Evolutionary conservation across 2,888 invertebrate genomes (phyloP), one percentile per base, ranked within the genome.

Genomic region (Trissonchulus sp.): DNA sequence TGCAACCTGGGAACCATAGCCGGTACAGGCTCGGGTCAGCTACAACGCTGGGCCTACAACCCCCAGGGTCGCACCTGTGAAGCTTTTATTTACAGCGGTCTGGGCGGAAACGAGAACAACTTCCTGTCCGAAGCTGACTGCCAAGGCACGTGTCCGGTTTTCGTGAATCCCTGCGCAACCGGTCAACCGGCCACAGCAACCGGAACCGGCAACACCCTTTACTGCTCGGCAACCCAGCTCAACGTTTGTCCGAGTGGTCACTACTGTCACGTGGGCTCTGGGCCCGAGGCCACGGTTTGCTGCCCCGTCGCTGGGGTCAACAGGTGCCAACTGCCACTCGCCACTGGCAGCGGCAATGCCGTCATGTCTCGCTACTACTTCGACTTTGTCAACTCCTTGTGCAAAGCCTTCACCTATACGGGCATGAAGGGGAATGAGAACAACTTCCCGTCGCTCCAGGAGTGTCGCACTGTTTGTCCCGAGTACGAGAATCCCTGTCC

Each of bases 91-190:
- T 75, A 37, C 48, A 63, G 38, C 1, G 75, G 75, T 3, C 1
- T 78, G 72, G 72, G 78, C 78, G 80, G 81, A 18, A 81, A 81
- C 68, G 78, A 79, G 69, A 81, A 81, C 76, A 81, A 81, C 76
- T 81, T 80, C 77, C 68, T 76, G 34, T 73, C 77, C 0, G 48
- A 72, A 28, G 38, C 18, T 23, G 72, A 72, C 72, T 72, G 72
- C 31, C 23, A 18, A 28, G 23, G 38, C n/a, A 48, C 69, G 3
- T 69, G 69, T n/a, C 69, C 23, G 2, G 69, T 18, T 69, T 69
- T 36, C 30, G 3, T 37, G 2, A 75, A 75, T 63, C 75, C 75
- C 15, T 75, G 75, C 73, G 31, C 71, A 1, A 18, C 63, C 8
- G 75, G 76, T 3, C 63, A 62, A 3, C 75, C 75, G 23, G 75